Conservation (phyloP, 2,113 vertebrate genomes). For the Calypte anna region DNA sequence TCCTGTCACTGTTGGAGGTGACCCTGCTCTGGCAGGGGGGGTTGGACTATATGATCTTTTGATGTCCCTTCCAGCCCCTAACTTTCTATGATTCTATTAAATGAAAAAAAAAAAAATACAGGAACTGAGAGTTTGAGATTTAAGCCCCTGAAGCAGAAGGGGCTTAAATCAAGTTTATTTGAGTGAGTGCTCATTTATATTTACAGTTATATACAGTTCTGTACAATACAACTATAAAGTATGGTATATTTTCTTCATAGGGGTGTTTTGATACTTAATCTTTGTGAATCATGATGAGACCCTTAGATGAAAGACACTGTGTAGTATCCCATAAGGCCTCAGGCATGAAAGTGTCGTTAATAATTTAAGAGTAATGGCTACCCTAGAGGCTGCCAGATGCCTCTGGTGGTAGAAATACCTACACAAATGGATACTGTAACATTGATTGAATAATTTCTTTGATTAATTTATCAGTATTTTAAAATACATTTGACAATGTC, state of each 20-base stretch:
- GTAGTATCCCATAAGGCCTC: not conserved
- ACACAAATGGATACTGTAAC: not conserved
- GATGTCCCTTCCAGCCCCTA: too few species aligned
- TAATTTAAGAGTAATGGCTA: not conserved
- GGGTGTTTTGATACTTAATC: not conserved
- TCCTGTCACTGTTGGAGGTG: too few species aligned
- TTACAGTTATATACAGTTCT: not conserved
- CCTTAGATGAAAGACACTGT: not conserved
- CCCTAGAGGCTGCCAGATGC: not conserved
- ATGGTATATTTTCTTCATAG: not conserved
- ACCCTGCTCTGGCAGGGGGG: too few species aligned
- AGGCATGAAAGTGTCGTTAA: conserved; percentile 9
- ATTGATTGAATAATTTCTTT: conserved; percentile 20
- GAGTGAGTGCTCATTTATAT: not conserved
- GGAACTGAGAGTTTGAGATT: not conserved
- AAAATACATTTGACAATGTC: not conserved
- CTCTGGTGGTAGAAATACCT: not conserved
- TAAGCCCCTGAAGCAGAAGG: not conserved
- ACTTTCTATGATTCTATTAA: too few species aligned
- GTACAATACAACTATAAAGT: not conserved
- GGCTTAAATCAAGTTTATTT: not conserved
- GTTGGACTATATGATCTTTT: too few species aligned
- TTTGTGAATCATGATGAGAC: not conserved
- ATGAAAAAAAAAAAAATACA: not conserved
- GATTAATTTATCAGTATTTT: not conserved